Evolutionary conservation across 2,797 vertebrate species (phyloP).

Genomic region (Cheirogaleus major): DNA sequence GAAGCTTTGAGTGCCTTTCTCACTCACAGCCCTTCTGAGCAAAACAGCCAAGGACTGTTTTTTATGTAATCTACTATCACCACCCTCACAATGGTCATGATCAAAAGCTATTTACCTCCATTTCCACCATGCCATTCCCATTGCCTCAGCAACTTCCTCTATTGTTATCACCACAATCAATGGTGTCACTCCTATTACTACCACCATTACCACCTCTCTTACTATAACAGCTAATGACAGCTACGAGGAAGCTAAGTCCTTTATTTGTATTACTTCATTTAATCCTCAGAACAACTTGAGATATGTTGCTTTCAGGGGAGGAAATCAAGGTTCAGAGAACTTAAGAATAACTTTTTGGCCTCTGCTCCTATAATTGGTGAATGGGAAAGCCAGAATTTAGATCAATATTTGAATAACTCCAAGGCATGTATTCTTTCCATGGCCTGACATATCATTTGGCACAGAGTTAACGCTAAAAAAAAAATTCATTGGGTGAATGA

Average conservation of each 20-base stretch:
- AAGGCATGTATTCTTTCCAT: not conserved
- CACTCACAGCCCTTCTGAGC: not conserved
- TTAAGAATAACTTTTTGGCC: not conserved
- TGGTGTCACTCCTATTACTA: not conserved
- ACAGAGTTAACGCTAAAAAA: not conserved
- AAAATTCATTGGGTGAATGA: not conserved
- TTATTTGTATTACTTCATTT: not conserved
- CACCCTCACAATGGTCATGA: not conserved
- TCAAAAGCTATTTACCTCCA: not conserved
- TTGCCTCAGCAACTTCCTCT: not conserved
- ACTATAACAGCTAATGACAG: not conserved
- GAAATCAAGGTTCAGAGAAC: not conserved
- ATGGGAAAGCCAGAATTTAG: not conserved
- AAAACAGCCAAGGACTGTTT: not conserved
- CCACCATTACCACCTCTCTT: not conserved
- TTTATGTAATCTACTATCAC: not conserved
- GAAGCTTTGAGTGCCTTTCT: conserved; percentile 35
- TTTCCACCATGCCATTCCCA: not conserved
- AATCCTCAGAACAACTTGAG: not conserved
- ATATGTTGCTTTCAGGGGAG: not conserved
- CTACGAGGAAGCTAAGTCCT: not conserved
- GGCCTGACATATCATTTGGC: not conserved
- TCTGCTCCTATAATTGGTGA: not conserved
- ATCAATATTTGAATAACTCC: conserved; percentile 17
- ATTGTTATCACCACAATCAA: not conserved